phyloP scores from a whole-genome alignment of 2,888 invertebrate species.

The Erebia ligea region DNA sequence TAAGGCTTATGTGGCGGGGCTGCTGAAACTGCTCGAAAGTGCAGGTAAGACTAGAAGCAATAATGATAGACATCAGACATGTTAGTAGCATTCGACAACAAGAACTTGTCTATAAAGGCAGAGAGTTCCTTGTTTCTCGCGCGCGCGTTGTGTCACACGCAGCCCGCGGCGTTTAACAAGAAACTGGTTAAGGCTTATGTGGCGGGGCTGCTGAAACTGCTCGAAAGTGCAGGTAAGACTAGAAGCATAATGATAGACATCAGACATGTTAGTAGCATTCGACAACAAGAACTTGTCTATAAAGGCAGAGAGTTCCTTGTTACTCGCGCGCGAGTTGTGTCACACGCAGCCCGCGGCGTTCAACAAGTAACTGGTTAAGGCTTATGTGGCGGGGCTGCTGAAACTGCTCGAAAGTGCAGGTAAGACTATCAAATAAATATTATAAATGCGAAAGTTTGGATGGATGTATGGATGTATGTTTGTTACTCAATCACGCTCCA shows the following conservation, averaged over 20 bases:
- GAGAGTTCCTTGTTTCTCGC: slow-evolving; percentile 94
- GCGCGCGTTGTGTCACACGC: slow-evolving; percentile 91
- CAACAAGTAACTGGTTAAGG: slow-evolving; percentile 96
- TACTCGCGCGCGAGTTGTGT: slow-evolving; percentile 92
- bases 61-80: too few species aligned
- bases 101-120: slow-evolving; percentile 88
- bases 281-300: slow-evolving; percentile 82
- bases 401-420: slow-evolving; percentile 91
- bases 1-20: slow-evolving; percentile 89
- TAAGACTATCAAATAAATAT: too few species aligned
- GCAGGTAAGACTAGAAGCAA: slow-evolving; percentile 76
- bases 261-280: too few species aligned
- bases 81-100: neutral
- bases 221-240: slow-evolving; percentile 87
- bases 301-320: slow-evolving; percentile 93
- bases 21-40: slow-evolving; percentile 91
- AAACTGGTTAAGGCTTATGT: slow-evolving; percentile 93
- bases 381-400: slow-evolving; percentile 88
- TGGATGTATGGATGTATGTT: too few species aligned
- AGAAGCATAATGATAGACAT: too few species aligned
- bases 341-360: slow-evolving; percentile 91
- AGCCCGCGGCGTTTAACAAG: slow-evolving; percentile 92
- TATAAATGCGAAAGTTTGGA: too few species aligned
- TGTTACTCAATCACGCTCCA: slow-evolving; percentile 91
- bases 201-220: slow-evolving; percentile 89